Percentiles rank a stretch among this genome's conserved stretches.
Evolutionary conservation across 2,797 vertebrate genomes (phyloP).

Genomic region (Antennarius maculatus): DNA sequence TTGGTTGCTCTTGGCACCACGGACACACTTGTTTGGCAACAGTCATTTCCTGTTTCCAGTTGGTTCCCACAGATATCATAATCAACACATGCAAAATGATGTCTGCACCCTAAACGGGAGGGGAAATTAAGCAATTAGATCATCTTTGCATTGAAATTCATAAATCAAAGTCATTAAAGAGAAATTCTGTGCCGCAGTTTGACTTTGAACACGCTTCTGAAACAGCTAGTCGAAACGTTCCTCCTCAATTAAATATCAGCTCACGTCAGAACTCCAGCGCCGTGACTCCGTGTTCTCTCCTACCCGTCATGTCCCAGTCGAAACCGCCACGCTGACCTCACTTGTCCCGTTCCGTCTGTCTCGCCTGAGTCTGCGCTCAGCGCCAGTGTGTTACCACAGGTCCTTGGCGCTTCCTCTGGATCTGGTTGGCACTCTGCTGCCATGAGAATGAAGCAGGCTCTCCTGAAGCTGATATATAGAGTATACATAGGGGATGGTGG

Average conservation of each 20-base stretch:
- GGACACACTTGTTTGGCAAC: slow-evolving; percentile 6
- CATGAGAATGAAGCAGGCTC: slow-evolving; percentile 59
- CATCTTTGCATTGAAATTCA: slow-evolving; percentile 37
- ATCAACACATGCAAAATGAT: slow-evolving; percentile 73
- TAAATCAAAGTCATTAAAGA: slow-evolving; percentile 51
- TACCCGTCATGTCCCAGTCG: slow-evolving; percentile 70
- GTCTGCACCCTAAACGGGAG: slow-evolving; percentile 69
- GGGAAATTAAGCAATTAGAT: slow-evolving; percentile 51
- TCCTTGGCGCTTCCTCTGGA: slow-evolving; percentile 57
- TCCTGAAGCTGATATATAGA: slow-evolving; percentile 51
- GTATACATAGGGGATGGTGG: slow-evolving; percentile 13
- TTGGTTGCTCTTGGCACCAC: background rate
- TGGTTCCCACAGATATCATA: slow-evolving; percentile 46
- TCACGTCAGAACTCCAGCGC: slow-evolving; percentile 27
- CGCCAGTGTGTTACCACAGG: slow-evolving; percentile 63
- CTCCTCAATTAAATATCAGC: slow-evolving; percentile 36
- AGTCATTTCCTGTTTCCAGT: slow-evolving; percentile 28
- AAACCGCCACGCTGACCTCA: slow-evolving; percentile 84
- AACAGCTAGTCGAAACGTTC: slow-evolving; percentile 42
- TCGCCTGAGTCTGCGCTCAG: slow-evolving; percentile 48
- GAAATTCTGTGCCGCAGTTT: slow-evolving; percentile 23
- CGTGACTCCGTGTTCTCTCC: slow-evolving; percentile 35
- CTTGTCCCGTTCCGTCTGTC: slow-evolving; percentile 75
- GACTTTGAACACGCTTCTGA: background rate
- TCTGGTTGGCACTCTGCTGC: slow-evolving; percentile 65